Evolutionary conservation across 2,797 vertebrate species (phyloP), one percentile per base, ranked within the genome.

Genomic region (Trachops cirrhosus): DNA sequence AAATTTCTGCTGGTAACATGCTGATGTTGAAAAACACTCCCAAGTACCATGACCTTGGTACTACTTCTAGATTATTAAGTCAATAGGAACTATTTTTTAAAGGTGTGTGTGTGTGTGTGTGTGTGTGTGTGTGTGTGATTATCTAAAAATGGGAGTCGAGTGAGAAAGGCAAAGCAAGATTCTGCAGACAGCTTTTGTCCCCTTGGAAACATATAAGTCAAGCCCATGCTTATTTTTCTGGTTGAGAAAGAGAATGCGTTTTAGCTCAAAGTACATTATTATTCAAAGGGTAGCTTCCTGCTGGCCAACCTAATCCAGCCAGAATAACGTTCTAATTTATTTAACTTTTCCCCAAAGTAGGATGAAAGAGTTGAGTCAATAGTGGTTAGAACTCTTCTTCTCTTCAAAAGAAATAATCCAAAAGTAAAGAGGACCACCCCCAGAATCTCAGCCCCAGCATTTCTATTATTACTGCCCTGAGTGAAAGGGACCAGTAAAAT

Each of bases 291-390:
- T 57, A 96, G 34, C n/a, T 39, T 86, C 15, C 7, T 48, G 24
- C 70, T 80, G 57, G 44, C 75, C 75, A 93, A 86, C 29, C 37
- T 79, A 93, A 79, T 86, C 44, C 57, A 54, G 26, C 54, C 34
- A 91, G 64, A 95, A 95, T 92, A 83, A 89, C 75, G 34, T 91
- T 83, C 68, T 74, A 85, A 86, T 93, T 87, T 80, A 68, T 77
- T 96, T 89, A 79, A 70, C 39, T 37, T 73, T 48, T 37, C 16
- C 24, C 29, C 22, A 73, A 57, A 74, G 37, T 82, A 95, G 32
- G n/a, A 93, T 57, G 50, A 96, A 93, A 85, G 68, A 41, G 68
- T 83, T 92, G 52, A 77, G 37, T 64, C 70, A 74, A 21, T 48
- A 82, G 41, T 71, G 21, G 24, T 93, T 93, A 91, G 83, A 83